These are phyloP conservation scores for Talpa occidentalis DNA, from an alignment of 2,113 vertebrate genomes.

Conservation along the genomic window DNA sequence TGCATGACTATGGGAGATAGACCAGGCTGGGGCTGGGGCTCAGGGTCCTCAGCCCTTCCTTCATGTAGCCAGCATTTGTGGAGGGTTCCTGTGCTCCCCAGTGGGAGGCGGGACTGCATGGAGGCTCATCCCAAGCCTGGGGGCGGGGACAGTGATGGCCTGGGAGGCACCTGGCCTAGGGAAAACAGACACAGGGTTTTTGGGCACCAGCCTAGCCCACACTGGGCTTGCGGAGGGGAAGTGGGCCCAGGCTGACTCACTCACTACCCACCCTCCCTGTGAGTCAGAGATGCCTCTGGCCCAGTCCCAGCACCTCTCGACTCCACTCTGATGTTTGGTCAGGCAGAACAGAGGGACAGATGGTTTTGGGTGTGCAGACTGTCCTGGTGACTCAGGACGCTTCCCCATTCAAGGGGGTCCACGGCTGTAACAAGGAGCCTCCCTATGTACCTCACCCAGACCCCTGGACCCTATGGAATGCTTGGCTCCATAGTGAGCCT, in stretches of 20 bases:
- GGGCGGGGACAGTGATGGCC: not conserved
- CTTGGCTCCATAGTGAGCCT: not conserved
- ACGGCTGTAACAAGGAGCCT: not conserved
- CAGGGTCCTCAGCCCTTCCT: not conserved
- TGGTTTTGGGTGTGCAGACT: not conserved
- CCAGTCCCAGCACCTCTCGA: not conserved
- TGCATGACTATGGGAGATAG: not conserved
- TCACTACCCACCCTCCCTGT: not conserved
- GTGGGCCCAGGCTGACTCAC: slow-evolving; percentile 65
- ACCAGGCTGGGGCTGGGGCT: not conserved
- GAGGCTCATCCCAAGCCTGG: not conserved
- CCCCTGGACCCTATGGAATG: not conserved
- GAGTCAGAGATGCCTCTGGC: slow-evolving; percentile 71
- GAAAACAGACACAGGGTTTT: not conserved
- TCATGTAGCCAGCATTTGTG: not conserved
- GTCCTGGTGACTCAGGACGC: not conserved
- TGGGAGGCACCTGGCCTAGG: not conserved
- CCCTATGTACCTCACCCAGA: not conserved
- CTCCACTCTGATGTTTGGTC: not conserved
- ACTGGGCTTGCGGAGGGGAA: not conserved
- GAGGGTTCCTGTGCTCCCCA: not conserved
- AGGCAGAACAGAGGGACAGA: not conserved
- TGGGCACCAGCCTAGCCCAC: not conserved
- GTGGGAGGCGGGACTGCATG: not conserved
- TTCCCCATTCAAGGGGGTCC: not conserved